phyloP scores from a whole-genome alignment of 2,113 vertebrate species.

The Toxostoma redivivum region DNA sequence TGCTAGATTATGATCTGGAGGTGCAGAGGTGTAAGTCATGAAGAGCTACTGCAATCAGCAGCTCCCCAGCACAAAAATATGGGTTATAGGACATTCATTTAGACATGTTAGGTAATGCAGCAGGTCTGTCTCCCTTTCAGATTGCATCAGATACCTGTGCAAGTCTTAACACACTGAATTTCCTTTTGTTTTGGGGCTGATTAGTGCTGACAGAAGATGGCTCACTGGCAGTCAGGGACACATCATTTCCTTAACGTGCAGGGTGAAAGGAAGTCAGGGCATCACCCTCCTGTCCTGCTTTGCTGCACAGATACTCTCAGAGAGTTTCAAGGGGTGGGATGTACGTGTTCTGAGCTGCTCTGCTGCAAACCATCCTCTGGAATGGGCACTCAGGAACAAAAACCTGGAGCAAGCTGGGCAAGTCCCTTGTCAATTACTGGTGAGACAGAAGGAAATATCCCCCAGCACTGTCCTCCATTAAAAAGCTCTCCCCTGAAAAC shows the following conservation, averaged over 20 bases:
- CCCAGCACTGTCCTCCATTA: background rate
- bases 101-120: background rate
- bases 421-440: background rate
- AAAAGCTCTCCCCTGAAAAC: background rate
- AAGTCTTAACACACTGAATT: constrained; percentile 25
- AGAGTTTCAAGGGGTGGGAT: background rate
- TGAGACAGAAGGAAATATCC: background rate
- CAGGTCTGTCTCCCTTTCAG: background rate
- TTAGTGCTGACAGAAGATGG: background rate
- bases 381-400: background rate
- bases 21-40: background rate
- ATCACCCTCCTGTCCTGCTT: background rate
- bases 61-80: background rate
- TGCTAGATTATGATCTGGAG: background rate
- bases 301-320: background rate
- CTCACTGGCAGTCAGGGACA: background rate
- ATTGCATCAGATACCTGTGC: constrained; percentile 28
- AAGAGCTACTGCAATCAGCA: background rate
- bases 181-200: background rate
- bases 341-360: background rate
- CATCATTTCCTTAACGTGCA: background rate
- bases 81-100: background rate
- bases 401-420: background rate
- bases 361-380: background rate
- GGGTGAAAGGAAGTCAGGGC: background rate